Percentiles rank a stretch among this genome's conserved stretches.
These are phyloP conservation scores for Chloroclysta siterata DNA, from an alignment of 2,888 invertebrate genomes.

Conservation along the genomic window DNA sequence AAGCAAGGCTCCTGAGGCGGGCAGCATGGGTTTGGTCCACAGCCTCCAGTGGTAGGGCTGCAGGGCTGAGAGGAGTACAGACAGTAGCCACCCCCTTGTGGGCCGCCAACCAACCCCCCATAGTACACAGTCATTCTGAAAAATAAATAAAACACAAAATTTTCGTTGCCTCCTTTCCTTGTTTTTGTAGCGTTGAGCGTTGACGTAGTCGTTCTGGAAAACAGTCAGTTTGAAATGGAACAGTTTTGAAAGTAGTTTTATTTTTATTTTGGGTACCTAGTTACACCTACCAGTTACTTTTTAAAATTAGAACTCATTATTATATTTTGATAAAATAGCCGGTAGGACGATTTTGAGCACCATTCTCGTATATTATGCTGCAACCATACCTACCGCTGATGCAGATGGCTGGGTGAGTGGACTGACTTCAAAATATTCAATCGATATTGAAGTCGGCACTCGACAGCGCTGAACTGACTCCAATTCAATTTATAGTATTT, in stretches of 20 bases:
- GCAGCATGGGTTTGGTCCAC: constrained; percentile 50
- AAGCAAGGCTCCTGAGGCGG: constrained; percentile 57
- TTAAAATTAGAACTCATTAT: not conserved
- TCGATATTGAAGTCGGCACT: too few relatives aligned
- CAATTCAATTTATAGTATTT: too few relatives aligned
- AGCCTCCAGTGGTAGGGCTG: constrained; percentile 54
- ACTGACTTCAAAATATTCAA: too few relatives aligned
- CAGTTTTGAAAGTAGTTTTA: not conserved
- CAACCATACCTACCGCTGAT: too few relatives aligned
- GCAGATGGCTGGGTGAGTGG: too few relatives aligned
- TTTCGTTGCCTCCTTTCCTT: too few relatives aligned
- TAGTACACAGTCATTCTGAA: constrained; percentile 68
- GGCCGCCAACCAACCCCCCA: constrained; percentile 71
- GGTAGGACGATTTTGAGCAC: too few relatives aligned
- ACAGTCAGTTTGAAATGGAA: constrained; percentile 4
- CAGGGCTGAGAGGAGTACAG: constrained; percentile 56
- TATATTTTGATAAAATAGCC: too few relatives aligned
- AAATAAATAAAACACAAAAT: constrained; percentile 11
- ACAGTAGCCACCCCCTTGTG: constrained; percentile 69
- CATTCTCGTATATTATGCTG: too few relatives aligned
- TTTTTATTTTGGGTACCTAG: not conserved
- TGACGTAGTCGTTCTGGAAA: not conserved
- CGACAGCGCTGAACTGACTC: too few relatives aligned
- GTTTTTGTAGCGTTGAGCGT: too few relatives aligned
- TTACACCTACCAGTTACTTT: not conserved